Evolutionary conservation across 2,113 vertebrate species (phyloP), one percentile per base, ranked within the genome.

Genomic region (Atrichornis clamosus): DNA sequence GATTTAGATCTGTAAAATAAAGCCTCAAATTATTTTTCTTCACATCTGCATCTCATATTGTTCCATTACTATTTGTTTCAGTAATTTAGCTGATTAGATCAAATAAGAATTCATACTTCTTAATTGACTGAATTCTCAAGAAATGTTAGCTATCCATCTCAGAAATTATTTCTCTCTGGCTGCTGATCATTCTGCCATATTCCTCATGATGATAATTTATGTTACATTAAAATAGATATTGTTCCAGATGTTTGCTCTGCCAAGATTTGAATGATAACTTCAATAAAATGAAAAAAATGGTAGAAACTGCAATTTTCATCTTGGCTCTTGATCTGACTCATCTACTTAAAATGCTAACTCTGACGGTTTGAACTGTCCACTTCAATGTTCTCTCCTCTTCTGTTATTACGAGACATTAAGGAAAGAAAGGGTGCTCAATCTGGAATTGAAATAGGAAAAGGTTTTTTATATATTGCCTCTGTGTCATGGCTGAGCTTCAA

Each of bases 181-280:
- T 91, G 56, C 75, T 92, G 79, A 90, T 94, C 85, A 81, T 83
- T 90, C 77, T 94, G 64, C 58, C 6, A 4, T 86, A 70, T 85
- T 90, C 56, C 70, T 89, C 73, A 93, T 6, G 21, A 67, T 89
- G 80, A 81, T 79, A 90, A 90, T 90, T 91, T 93, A 94, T 91
- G 74, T 76, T 87, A 91, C 59, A 52, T 91, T 85, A 85, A 90
- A 90, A 84, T 47, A 55, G 49, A 88, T 90, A 96, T 77, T 55
- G 44, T 89, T 91, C 72, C 91, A 96, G 89, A 74, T 94, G 65
- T 84, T 81, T 62, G 63, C 19, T 93, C 74, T 95, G 80, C 53
- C 79, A 87, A 89, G 68, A 63, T 77, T 33, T 91, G 76, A 96
- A 88, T 75, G 59, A 77, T 90, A 87, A 90, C 82, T 77, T 81